Conservation (phyloP, 2,888 invertebrate species). For the Cheiracanthium punctorium region DNA sequence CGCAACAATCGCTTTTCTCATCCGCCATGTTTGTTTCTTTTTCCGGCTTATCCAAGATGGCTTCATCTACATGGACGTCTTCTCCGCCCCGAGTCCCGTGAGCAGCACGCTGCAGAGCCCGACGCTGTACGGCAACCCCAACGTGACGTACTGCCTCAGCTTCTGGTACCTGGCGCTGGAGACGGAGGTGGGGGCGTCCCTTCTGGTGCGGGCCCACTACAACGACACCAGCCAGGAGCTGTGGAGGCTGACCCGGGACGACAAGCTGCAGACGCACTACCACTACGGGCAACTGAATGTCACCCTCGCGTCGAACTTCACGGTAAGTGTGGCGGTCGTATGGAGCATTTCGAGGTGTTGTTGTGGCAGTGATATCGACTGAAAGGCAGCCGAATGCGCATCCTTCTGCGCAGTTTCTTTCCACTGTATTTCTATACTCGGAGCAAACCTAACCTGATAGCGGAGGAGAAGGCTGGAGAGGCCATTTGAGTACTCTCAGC, state of each 20-base stretch:
- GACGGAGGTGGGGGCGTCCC: conserved; percentile 62
- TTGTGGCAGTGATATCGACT: too few relatives aligned
- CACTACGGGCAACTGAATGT: conserved; percentile 59
- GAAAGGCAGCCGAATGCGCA: too few relatives aligned
- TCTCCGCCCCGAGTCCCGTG: conserved; percentile 42
- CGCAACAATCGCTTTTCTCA: too few relatives aligned
- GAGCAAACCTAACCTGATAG: too few relatives aligned
- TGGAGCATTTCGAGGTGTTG: too few relatives aligned
- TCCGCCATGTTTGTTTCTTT: too few relatives aligned
- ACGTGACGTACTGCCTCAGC: conserved; percentile 60
- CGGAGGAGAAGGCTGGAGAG: too few relatives aligned
- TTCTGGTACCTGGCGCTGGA: conserved; percentile 64
- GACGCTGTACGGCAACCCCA: conserved; percentile 45
- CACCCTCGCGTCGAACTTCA: conserved; percentile 47
- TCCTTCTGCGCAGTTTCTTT: too few relatives aligned
- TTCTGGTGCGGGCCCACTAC: conserved; percentile 44
- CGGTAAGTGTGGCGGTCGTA: conserved; percentile 43
- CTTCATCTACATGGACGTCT: conserved; percentile 67
- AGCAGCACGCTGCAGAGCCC: conserved; percentile 53
- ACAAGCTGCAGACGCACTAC: conserved; percentile 44
- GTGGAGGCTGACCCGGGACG: conserved; percentile 40
- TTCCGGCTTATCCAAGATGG: too few relatives aligned
- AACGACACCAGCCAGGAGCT: conserved; percentile 47
- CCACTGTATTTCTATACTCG: too few relatives aligned
- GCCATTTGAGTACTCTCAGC: too few relatives aligned